Evolutionary conservation across 35 echinoderm and acorn worm species (phyloP), one percentile per base, ranked within the genome.

Genomic region (Apostichopus californicus): DNA sequence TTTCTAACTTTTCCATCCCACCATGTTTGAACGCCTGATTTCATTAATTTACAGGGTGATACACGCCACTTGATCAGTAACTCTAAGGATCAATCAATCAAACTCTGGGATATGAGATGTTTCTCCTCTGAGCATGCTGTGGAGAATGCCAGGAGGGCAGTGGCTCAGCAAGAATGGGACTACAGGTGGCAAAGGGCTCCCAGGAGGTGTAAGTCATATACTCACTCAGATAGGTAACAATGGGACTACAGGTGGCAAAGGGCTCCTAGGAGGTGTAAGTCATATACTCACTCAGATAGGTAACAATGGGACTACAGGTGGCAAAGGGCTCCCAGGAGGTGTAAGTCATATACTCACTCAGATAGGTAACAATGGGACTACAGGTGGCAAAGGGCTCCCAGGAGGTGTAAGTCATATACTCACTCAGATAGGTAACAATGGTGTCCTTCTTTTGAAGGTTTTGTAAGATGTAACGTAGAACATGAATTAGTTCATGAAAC

Each of bases 11-110:
- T 22, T 75, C 7, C 15, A 75, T 75, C 64, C 18, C 64, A 46
- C 64, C 1, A 9, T 5, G 18, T 68, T 68, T 20, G 22, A 75
- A 14, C 18, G 14, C 14, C 71, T 1, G 2, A 9, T 61, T 9
- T 61, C 13, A 75, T 75, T 20, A n/a, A 75, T 75, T 18, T 6
- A 23, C 57, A 95, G 97, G 94, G 97, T 91, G 97, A 98, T 91
- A 60, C 85, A 15, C 78, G 93, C 17, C 95, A 98, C 54, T 71
- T 98, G 73, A 96, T 98, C 60, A 94, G 95, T n/a, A 98, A 96
- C 81, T 96, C 97, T 26, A 98, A 98, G 86, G 97, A 98, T 82
- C 97, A 98, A 77, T 93, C 73, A n/a, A 93, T 98, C 14, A 98
- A 98, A 80, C 91, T 98, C 20, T 98, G 97, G 97, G 97, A 98